Base-by-base conservation (phyloP, 2,797 vertebrate genomes). In the Numenius phaeopus region DNA sequence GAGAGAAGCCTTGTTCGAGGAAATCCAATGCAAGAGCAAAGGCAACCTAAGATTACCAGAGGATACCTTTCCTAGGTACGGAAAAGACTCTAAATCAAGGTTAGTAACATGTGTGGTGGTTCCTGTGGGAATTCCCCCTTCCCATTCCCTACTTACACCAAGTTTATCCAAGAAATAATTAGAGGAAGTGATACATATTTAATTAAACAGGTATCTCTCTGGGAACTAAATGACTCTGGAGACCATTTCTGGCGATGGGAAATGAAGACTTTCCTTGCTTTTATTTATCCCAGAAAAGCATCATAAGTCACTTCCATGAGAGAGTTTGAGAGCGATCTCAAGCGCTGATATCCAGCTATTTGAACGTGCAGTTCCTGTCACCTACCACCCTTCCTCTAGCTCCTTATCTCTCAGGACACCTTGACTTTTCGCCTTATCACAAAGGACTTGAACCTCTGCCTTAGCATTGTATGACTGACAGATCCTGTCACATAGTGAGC, bases 111-210 rank as follows among this genome's bases (percentile, higher is more conserved):
- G 15, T 30, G 67, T 71, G 20, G 27, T 61, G 40, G 47, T 77
- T 89, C 34, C 44, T 7, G 2, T 57, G 18, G 6, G 46, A 79
- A 89, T 75, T 75, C 15, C 27, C 8, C n/a, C 50, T 87, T 87
- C 39, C 39, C 26, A 10, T 52, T 86, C 52, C 37, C 21, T 83
- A 44, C 5, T 93, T 67, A 70, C 18, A 67, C 26, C 46, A 72
- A 78, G 32, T 78, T 85, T 94, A 94, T 69, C 57, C 71, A 94
- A 91, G 47, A 54, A 46, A 81, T 52, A 92, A 79, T 87, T 89
- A 91, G 57, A 66, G 27, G 14, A 93, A 84, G 9, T 20, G 29
- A 49, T 32, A 78, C 14, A 26, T 54, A 59, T 32, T 59, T 46
- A 65, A 83, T 83, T 73, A 66, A 86, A 86, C 55, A 24, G 2